Percentiles rank a stretch among this genome's conserved stretches.
Evolutionary conservation across 1,140 invertebrate species (phyloP).

Genomic region (Zaprionus capensis): DNA sequence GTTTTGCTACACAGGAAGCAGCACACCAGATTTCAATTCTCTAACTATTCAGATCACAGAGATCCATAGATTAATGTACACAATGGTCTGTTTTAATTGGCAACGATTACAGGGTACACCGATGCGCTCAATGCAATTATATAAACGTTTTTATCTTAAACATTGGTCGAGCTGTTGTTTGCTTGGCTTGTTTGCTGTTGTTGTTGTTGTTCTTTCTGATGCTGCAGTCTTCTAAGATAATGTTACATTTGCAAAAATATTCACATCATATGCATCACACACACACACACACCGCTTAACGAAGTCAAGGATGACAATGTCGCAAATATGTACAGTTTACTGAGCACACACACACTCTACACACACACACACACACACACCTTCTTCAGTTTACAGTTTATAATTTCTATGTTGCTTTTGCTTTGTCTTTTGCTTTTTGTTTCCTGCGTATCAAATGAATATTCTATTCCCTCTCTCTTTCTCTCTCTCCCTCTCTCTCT

Average conservation of each 20-base stretch:
- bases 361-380: constrained; percentile 9
- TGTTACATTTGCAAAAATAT: constrained; percentile 34
- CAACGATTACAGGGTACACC: constrained; percentile 8
- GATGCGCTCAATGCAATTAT: neutral
- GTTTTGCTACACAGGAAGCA: neutral
- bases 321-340: constrained; percentile 46
- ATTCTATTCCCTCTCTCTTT: constrained; percentile 9
- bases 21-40: neutral
- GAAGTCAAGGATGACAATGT: constrained; percentile 81
- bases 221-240: constrained; percentile 30
- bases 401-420: constrained; percentile 62
- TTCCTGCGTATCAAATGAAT: constrained; percentile 49
- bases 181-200: constrained; percentile 31
- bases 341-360: constrained; percentile 8
- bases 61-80: neutral
- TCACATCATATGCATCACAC: constrained; percentile 28
- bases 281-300: constrained; percentile 55
- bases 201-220: constrained; percentile 17
- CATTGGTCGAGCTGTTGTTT: constrained; percentile 9
- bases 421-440: constrained; percentile 45
- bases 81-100: neutral
- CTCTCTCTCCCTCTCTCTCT: neutral
- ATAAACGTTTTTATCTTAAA: constrained; percentile 43
- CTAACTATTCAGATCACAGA: neutral
- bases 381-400: constrained; percentile 61